A percentile compares a stretch with the other conserved stretches of the same genome.
These are phyloP conservation scores for Tetramorium parvispinum DNA, from an alignment of 1,140 invertebrate genomes.

Conservation along the genomic window DNA sequence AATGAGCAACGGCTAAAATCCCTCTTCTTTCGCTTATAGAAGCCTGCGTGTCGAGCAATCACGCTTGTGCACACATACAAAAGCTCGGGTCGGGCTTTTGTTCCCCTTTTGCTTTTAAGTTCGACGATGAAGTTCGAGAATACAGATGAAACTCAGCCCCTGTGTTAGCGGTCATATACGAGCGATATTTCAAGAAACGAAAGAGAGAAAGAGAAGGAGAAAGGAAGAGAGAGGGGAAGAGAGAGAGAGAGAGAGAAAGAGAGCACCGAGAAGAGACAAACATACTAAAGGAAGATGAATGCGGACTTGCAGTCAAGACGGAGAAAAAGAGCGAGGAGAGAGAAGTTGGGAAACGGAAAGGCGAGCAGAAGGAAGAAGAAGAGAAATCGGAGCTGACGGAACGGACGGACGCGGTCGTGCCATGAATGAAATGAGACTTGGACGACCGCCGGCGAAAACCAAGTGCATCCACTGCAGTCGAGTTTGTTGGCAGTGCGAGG, in stretches of 20 bases:
- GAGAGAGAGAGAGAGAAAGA: neutral
- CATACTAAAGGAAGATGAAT: constrained; percentile 26
- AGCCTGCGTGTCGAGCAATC: constrained; percentile 23
- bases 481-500: constrained; percentile 21
- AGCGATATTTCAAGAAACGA: constrained; percentile 52
- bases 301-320: neutral
- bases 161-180: constrained; percentile 28
- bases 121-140: constrained; percentile 47
- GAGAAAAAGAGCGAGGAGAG: neutral
- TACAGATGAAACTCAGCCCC: constrained; percentile 46
- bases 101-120: constrained; percentile 56
- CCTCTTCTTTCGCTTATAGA: neutral
- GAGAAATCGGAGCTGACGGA: constrained; percentile 38
- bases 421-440: constrained; percentile 58
- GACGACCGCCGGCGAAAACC: constrained; percentile 20
- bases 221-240: neutral
- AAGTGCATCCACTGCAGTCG: constrained; percentile 31
- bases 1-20: constrained; percentile 30
- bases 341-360: neutral
- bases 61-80: constrained; percentile 23
- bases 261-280: neutral
- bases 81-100: constrained; percentile 32
- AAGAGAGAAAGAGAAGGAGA: neutral
- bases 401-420: constrained; percentile 59
- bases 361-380: neutral